Base-by-base conservation (phyloP, 2,888 invertebrate species). In the Isoperla grammatica region DNA sequence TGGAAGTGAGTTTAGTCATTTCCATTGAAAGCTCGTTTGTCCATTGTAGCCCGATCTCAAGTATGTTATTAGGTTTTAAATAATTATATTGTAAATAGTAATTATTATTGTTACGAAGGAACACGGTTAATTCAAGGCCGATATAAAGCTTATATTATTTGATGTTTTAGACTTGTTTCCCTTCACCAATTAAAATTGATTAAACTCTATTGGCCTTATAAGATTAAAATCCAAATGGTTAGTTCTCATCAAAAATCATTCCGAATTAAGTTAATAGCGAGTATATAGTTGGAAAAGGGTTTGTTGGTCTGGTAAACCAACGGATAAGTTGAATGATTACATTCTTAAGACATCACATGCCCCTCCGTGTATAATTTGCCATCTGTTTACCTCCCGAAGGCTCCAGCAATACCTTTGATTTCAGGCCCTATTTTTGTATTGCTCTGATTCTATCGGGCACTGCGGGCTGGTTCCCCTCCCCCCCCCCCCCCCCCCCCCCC, bases 231-330 rank as follows among this genome's bases (percentile, higher is more conserved):
- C 12, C 23, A 53, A 49, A 53, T 12, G 53, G 53, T 57, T 49
- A 17, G 39, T 49, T 42, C 22, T 50, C 58, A 46, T 58, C 40
- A 46, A 50, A 42, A 60, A 60, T 49, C 48, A 56, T 39, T 60
- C 49, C n/a, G 59, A 59, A 59, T 59, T 59, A 59, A 43, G 42
- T 59, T 59, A 59, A 59, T 59, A 59, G 59, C 45, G 37, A 54
- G 43, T 29, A n/a, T n/a, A n/a, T n/a, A 54, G 17, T n/a, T 53
- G 40, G 37, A 57, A 48, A 39, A 19, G 46, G 37, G 45, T 57
- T 57, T 57, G 45, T 57, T 57, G 37, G 48, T 11, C 46, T 19
- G 35, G 37, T 13, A 37, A 29, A 13, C 50, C 11, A 50, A n/a
- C 19, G 55, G 55, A 55, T 55, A 55, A 55, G 55, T 37, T 45